Conservation (phyloP, 2,888 invertebrate genomes). For the Lypha dubia region DNA sequence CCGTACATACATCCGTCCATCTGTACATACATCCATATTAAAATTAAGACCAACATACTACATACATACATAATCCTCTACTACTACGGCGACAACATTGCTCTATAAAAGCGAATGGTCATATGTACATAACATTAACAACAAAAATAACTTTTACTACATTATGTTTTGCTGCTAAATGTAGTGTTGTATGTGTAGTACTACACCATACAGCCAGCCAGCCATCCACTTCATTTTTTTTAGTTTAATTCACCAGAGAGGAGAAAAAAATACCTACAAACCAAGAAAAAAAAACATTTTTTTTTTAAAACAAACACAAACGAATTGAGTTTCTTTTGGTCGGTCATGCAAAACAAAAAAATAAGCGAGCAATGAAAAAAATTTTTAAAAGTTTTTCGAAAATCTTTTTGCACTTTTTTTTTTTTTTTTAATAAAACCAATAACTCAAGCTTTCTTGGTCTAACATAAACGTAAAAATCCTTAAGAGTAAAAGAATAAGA, state of each 20-base stretch:
- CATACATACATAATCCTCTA: constrained; percentile 30
- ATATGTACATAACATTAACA: constrained; percentile 41
- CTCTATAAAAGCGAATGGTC: constrained; percentile 52
- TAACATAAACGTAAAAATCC: constrained; percentile 73
- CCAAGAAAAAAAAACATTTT: constrained; percentile 21
- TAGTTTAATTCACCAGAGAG: constrained; percentile 35
- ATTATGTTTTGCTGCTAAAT: constrained; percentile 24
- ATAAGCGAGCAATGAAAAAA: constrained; percentile 35
- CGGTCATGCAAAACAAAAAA: constrained; percentile 64
- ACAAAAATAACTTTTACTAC: constrained; percentile 35
- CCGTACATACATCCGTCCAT: no score
- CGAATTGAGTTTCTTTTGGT: constrained; percentile 61
- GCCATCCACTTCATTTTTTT: constrained; percentile 41
- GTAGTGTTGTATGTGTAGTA: constrained; percentile 7
- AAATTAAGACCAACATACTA: constrained; percentile 46
- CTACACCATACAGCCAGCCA: constrained; percentile 5
- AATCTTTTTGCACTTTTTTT: constrained; percentile 24
- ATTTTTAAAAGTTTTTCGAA: constrained; percentile 48
- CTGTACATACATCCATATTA: no score
- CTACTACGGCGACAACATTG: constrained; percentile 50
- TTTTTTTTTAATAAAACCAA: constrained; percentile 59
- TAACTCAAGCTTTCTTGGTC: constrained; percentile 74
- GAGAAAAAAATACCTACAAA: constrained; percentile 31
- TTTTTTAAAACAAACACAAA: constrained; percentile 31
- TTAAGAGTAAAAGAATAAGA: constrained; percentile 76